Base-by-base conservation (phyloP, 1,140 invertebrate species). In the Rhopalosiphum padi region DNA sequence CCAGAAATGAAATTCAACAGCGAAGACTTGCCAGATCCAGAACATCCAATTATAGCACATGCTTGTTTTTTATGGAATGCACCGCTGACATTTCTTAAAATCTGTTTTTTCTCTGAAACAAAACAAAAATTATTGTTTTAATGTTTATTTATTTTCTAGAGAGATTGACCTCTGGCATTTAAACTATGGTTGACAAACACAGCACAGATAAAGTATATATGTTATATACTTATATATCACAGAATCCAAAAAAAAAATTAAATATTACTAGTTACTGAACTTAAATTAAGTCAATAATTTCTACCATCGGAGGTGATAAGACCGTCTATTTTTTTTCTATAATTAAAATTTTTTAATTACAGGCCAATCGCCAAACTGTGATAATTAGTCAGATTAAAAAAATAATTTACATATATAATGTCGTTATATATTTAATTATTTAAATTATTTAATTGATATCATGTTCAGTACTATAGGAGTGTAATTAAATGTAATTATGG, bases 1-100 rank as follows among this genome's bases (percentile, higher is more conserved):
- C 98, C 98, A 43, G 98, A 98, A 94, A 98, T 95, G 94, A 98
- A 98, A 94, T 98, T 98, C 97, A 98, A 98, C 1, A 98, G 96
- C 0, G 98, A 98, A 94, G 97, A 98, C 95, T 99, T 99, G 1
- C 98, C 98, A 2, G 98, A 98, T 3, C 98, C 98, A 2, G 98
- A 98, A 60, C 98, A 98, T 77, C 98, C 98, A 9, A 88, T 88
- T 22, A 51, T 51, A 18, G 87, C 46, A 1, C 87, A 88, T 37
- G 43, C 30, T 87, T 87, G 87, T 25, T 48, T 51, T 3, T 51
- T n/a, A 35, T 53, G 35, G n/a, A 51, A 88, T 51, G 35, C 37
- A n/a, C 87, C 85, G 25, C 43, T 87, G 25, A 87, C 85, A 30
- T 41, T 41, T 87, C 30, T 87, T n/a, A 87, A 46, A 87, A 87